Percentiles rank a stretch among this genome's conserved stretches.
Conservation (phyloP, 2,888 invertebrate genomes). For the Conus canariensis region DNA sequence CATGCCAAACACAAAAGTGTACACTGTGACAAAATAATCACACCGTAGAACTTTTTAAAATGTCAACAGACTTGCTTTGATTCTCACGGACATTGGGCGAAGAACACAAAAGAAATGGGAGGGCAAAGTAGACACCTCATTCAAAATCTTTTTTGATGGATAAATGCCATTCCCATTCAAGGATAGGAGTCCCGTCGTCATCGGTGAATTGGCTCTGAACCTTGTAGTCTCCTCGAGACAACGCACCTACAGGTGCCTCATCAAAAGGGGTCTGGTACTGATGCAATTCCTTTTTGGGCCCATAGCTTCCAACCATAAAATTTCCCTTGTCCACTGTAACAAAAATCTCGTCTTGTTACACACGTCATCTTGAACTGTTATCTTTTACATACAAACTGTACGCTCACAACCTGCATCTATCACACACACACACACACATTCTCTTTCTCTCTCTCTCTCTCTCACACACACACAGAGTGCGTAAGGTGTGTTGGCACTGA, state of each 20-base stretch:
- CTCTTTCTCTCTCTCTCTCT: too few relatives aligned
- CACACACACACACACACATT: background rate
- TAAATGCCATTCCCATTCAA: constrained; percentile 99
- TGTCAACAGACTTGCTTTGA: constrained; percentile 3
- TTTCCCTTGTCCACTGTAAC: constrained; percentile 95
- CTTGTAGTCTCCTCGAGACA: constrained; percentile 88
- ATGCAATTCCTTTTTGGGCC: constrained; percentile 95
- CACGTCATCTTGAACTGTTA: background rate
- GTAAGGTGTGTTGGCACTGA: too few relatives aligned
- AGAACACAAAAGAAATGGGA: background rate
- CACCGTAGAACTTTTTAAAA: background rate
- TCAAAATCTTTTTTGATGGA: constrained; percentile 98
- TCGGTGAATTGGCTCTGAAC: constrained; percentile 97
- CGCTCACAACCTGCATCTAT: background rate
- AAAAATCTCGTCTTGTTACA: background rate
- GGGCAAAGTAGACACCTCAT: background rate
- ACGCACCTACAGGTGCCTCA: constrained; percentile 92
- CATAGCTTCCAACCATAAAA: constrained; percentile 99
- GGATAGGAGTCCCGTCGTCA: constrained; percentile 96
- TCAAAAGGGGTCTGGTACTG: constrained; percentile 95
- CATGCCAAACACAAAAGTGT: background rate
- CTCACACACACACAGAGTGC: too few relatives aligned
- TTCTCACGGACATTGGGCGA: background rate
- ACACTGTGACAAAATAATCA: background rate
- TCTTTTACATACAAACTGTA: background rate